Conservation (phyloP, 2,888 invertebrate genomes). For the Creontiades dilutus region DNA sequence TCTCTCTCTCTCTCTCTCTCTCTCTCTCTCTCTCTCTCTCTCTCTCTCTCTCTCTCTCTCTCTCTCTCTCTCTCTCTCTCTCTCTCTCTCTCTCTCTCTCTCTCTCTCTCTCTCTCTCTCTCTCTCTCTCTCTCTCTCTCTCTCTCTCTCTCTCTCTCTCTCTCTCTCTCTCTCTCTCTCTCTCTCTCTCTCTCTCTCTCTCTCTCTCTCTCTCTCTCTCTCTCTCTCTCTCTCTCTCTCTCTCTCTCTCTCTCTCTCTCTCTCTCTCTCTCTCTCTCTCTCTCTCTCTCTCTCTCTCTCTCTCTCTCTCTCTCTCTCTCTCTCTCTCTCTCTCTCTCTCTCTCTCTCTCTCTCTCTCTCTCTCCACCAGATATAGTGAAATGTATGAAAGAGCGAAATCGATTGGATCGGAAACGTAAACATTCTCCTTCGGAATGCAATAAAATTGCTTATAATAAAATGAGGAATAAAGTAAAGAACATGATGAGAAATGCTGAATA, state of each 20-base stretch:
- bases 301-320: too few relatives aligned
- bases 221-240: constrained; percentile 14
- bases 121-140: constrained; percentile 19
- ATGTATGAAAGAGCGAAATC: neutral
- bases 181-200: constrained; percentile 18
- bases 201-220: constrained; percentile 10
- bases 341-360: too few relatives aligned
- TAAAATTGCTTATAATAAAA: neutral
- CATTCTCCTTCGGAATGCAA: neutral
- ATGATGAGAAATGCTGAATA: neutral
- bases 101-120: constrained; percentile 35
- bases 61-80: too few relatives aligned
- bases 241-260: constrained; percentile 33
- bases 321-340: too few relatives aligned
- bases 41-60: too few relatives aligned
- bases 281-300: too few relatives aligned
- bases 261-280: too few relatives aligned
- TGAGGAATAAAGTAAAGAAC: constrained; percentile 42
- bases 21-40: too few relatives aligned
- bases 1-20: too few relatives aligned
- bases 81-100: constrained; percentile 21
- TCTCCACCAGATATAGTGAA: neutral
- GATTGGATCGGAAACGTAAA: neutral
- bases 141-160: constrained; percentile 19
- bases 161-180: constrained; percentile 18